phyloP scores from a whole-genome alignment of 2,113 vertebrate species.

The Sminthopsis crassicaudata region DNA sequence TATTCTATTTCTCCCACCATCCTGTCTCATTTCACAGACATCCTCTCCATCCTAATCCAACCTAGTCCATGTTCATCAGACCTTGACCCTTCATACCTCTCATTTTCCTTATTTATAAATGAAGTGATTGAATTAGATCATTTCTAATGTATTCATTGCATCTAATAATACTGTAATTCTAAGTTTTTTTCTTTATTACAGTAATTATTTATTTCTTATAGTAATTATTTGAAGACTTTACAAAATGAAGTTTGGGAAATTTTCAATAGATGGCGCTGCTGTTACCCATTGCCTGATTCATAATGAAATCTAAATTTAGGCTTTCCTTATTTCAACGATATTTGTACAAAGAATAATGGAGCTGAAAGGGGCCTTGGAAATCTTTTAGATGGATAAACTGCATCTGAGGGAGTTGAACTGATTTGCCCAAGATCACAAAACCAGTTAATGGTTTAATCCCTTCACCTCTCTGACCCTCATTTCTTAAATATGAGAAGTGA shows the following conservation, averaged over 20 bases:
- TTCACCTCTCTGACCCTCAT: neutral
- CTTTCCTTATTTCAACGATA: neutral
- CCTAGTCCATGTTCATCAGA: neutral
- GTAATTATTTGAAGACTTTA: neutral
- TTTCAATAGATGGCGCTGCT: constrained; percentile 69
- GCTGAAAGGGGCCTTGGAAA: neutral
- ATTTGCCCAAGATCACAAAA: neutral
- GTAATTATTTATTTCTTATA: neutral
- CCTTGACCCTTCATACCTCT: neutral
- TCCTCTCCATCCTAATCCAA: neutral
- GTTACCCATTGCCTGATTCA: constrained; percentile 31
- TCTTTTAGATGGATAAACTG: neutral
- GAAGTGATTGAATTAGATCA: neutral
- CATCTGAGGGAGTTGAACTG: neutral
- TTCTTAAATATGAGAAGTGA: neutral
- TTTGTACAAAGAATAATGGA: neutral
- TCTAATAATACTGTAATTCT: neutral
- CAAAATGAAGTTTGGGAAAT: constrained; percentile 38
- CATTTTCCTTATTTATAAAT: neutral
- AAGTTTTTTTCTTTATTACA: neutral
- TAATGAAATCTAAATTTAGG: constrained; percentile 38
- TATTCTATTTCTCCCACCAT: neutral
- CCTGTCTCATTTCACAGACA: neutral
- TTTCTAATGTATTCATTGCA: neutral
- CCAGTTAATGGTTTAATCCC: neutral